Base-by-base conservation (phyloP, 2,888 invertebrate genomes). In the Catotricha subobsoleta region DNA sequence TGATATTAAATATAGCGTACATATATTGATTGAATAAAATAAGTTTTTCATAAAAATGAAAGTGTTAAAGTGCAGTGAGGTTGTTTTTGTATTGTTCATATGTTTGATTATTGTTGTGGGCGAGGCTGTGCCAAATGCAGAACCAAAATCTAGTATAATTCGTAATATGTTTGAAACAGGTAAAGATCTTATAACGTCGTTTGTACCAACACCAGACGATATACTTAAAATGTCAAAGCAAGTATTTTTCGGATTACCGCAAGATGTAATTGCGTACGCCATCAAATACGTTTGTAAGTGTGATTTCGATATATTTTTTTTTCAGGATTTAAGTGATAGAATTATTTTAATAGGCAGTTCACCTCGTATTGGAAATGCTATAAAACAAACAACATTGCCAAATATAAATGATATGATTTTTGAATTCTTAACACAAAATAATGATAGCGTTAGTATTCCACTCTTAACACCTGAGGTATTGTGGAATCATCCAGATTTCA, bases 401-500 rank as follows among this genome's bases (percentile, higher is more conserved):
- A 21, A 29, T 9, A 18, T 27, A 12, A 10, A 38, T 8, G 16
- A 25, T 13, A 18, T 39, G 27, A 33, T 23, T 25, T 20, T 42
- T 9, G 23, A 42, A 7, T 34, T 42, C 18, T 20, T 27, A 25
- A 31, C 38, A 5, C 18, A 18, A 19, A 3, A 20, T 9, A 21
- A 21, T 7, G 41, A 46, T 5, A 56, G 48, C n/a, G 44, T 49
- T n/a, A 54, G 48, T 21, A 57, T 51, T 44, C 58, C 60, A 0
- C 43, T 62, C 0, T 33, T 54, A 1, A 45, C 50, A 1, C 52
- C 62, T 0, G 46, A 55, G 28, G 43, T 49, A 2, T 53, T 62
- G 51, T 60, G 59, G 62, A 38, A 40, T 10, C 56, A 54, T 42
- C 51, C 53, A 1, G 19, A 39, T 21, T 62, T 62, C 23, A 53